A percentile compares a stretch with the other conserved stretches of the same genome.
Evolutionary conservation across 2,888 invertebrate species (phyloP).

Genomic region (Ochlodes sylvanus): DNA sequence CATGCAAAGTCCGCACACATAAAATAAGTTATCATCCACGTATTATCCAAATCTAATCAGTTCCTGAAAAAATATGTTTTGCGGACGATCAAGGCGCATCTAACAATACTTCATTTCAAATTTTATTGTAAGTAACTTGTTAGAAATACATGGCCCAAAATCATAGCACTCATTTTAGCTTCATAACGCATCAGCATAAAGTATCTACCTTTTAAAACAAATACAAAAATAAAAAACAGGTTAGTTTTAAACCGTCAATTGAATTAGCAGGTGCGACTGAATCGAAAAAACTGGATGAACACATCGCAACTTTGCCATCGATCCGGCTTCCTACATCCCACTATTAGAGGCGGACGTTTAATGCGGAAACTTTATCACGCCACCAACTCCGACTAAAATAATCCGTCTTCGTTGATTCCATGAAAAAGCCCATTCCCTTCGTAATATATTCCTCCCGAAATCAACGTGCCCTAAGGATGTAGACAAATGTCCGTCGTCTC

Average conservation of each 20-base stretch:
- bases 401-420: slow-evolving; percentile 37
- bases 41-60: no score
- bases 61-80: no score
- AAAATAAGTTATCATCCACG: no score
- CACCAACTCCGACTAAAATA: slow-evolving; percentile 34
- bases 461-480: slow-evolving; percentile 79
- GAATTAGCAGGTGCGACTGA: slow-evolving; percentile 18
- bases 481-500: slow-evolving; percentile 77
- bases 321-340: slow-evolving; percentile 12
- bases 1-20: no score
- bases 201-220: no score
- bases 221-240: no score
- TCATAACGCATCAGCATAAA: no score
- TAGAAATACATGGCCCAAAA: no score
- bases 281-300: slow-evolving; percentile 17
- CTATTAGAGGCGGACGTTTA: slow-evolving; percentile 24
- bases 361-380: slow-evolving; percentile 37
- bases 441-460: slow-evolving; percentile 35
- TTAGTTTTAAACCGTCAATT: not conserved
- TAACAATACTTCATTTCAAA: no score
- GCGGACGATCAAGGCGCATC: no score
- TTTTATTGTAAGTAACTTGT: no score
- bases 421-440: slow-evolving; percentile 30
- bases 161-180: no score
- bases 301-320: slow-evolving; percentile 29